Conservation (phyloP, 2,113 vertebrate genomes). For the Butastur rufipennis region DNA sequence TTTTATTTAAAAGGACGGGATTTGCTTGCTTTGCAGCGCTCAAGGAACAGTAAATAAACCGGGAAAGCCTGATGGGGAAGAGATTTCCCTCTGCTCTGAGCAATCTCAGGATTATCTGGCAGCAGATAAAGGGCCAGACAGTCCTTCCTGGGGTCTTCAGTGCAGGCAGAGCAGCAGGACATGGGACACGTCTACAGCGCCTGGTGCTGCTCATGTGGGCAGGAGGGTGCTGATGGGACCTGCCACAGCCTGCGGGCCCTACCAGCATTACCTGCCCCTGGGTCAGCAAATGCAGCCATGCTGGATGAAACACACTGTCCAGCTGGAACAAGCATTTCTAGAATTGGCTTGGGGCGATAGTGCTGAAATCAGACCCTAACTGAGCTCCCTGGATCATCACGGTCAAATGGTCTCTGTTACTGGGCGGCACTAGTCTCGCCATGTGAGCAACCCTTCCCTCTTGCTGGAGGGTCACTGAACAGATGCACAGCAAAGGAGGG, state of each 20-base stretch:
- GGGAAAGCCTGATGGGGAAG: background rate
- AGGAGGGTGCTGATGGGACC: background rate
- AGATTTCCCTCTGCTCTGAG: background rate
- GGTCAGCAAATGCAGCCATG: background rate
- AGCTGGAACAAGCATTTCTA: background rate
- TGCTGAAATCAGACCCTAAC: background rate
- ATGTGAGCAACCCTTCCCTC: background rate
- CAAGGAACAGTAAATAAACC: background rate
- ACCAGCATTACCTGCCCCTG: background rate
- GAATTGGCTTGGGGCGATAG: background rate
- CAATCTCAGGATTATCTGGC: background rate
- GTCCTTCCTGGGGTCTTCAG: background rate
- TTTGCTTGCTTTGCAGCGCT: background rate
- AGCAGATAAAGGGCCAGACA: background rate
- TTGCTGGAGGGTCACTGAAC: fast-evolving
- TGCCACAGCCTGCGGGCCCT: background rate
- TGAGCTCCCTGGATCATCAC: background rate
- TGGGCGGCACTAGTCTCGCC: background rate
- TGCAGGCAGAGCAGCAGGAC: background rate
- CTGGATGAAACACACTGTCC: background rate
- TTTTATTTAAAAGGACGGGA: background rate
- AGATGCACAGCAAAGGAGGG: background rate
- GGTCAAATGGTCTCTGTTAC: background rate
- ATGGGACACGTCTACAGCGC: fast-evolving
- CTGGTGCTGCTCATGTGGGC: background rate